A percentile compares a stretch with the other conserved stretches of the same genome.
Conservation (phyloP, 1,140 invertebrate genomes). For the Drosophila paulistorum region DNA sequence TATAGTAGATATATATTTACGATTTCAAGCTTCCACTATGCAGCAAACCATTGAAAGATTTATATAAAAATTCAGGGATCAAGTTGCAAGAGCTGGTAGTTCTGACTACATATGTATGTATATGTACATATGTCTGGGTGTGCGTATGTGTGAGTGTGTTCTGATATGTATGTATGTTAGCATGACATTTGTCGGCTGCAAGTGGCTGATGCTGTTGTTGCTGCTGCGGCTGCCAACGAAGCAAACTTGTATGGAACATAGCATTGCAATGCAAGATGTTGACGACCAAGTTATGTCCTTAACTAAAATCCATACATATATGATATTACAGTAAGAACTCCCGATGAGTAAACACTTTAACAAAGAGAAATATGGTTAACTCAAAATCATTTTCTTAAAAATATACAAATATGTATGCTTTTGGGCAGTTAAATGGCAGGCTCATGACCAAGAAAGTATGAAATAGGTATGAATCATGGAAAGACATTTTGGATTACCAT, state of each 20-base stretch:
- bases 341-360: too few species aligned
- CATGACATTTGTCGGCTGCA: constrained; percentile 73
- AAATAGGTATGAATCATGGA: too few species aligned
- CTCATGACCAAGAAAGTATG: too few species aligned
- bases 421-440: too few species aligned
- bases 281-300: constrained; percentile 72
- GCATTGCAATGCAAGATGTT: constrained; percentile 53
- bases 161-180: constrained; percentile 48
- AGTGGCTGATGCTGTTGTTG: constrained; percentile 43
- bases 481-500: too few species aligned
- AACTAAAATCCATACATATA: constrained; percentile 35
- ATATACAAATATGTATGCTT: too few species aligned
- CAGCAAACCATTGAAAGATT: constrained; percentile 61
- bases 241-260: constrained; percentile 48
- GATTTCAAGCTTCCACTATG: constrained; percentile 36
- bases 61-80: constrained; percentile 72
- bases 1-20: constrained; percentile 20
- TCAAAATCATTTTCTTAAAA: too few species aligned
- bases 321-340: constrained; percentile 28
- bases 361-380: too few species aligned
- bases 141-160: constrained; percentile 25
- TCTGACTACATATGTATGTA: constrained; percentile 16
- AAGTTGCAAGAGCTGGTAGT: constrained; percentile 48
- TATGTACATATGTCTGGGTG: not conserved
- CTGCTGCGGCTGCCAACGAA: constrained; percentile 31